These are phyloP conservation scores for Sycobia sp. DNA, from an alignment of 1,140 invertebrate genomes.

Conservation along the genomic window DNA sequence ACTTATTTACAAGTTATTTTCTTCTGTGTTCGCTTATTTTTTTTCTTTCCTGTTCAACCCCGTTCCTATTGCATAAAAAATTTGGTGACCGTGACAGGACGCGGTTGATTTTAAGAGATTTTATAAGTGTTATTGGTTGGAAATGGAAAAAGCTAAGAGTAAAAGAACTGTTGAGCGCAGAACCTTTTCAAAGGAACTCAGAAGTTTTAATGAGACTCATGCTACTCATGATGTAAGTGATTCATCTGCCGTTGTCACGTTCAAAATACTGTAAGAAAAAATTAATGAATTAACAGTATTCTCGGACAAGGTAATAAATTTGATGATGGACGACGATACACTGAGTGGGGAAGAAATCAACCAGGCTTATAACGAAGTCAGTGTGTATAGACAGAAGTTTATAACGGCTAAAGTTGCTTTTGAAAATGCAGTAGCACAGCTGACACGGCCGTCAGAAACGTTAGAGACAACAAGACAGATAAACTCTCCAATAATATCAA, in stretches of 20 bases:
- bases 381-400: background rate
- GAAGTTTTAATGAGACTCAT: background rate
- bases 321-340: background rate
- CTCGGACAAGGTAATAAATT: background rate
- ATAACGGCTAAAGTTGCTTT: background rate
- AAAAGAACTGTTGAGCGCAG: background rate
- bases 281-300: background rate
- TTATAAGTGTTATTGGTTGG: background rate
- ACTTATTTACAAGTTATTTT: no score
- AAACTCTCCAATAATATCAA: background rate
- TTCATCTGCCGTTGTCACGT: background rate
- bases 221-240: background rate
- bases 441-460: background rate
- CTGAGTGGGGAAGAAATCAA: background rate
- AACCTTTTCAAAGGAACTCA: background rate
- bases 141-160: background rate
- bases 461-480: background rate
- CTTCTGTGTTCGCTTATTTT: no score
- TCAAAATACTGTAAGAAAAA: background rate
- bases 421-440: background rate
- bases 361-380: background rate
- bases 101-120: background rate
- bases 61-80: no score
- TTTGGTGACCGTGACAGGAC: slow-evolving; percentile 6
- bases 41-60: no score